phyloP scores from a whole-genome alignment of 2,113 vertebrate genomes.

The Cynoglossus semilaevis region DNA sequence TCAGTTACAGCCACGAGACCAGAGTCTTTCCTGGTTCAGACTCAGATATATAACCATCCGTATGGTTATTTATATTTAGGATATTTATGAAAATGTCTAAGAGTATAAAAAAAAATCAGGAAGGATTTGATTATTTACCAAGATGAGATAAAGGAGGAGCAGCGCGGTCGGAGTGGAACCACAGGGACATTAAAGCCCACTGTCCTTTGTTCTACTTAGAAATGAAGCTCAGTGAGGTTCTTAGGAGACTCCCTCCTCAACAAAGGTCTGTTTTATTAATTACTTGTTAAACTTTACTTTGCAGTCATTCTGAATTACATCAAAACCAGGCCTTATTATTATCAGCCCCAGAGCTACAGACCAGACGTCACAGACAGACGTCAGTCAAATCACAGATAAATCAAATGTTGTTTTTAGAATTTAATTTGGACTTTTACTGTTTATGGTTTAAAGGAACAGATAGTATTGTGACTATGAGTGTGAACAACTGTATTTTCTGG shows the following conservation, averaged over 20 bases:
- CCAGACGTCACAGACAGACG: too few relatives aligned
- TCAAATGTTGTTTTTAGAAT: too few relatives aligned
- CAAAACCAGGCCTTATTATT: slow-evolving; percentile 14
- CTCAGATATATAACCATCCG: slow-evolving; percentile 27
- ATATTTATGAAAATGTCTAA: slow-evolving; percentile 31
- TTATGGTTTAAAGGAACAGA: too few relatives aligned
- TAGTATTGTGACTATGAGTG: too few relatives aligned
- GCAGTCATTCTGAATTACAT: slow-evolving; percentile 54
- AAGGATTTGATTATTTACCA: slow-evolving; percentile 50
- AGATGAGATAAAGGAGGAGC: slow-evolving; percentile 57
- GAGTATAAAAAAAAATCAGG: slow-evolving; percentile 7
- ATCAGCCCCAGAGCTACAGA: too few relatives aligned
- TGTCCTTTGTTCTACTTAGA: slow-evolving; percentile 71
- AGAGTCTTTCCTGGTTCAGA: slow-evolving; percentile 12
- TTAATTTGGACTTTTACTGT: too few relatives aligned
- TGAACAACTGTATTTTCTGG: too few relatives aligned
- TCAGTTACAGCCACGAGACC: slow-evolving; percentile 7
- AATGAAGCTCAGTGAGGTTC: slow-evolving; percentile 57
- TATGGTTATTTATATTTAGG: slow-evolving; percentile 26
- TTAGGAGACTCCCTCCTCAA: slow-evolving; percentile 62
- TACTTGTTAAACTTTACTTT: slow-evolving; percentile 58
- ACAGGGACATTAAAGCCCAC: slow-evolving; percentile 53
- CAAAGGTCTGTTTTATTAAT: slow-evolving; percentile 67
- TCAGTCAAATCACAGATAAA: too few relatives aligned
- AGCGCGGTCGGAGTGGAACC: slow-evolving; percentile 35